Evolutionary conservation across 1,140 invertebrate genomes (phyloP).

Genomic region (honey bee (Apis mellifera)): Amel_HAv3.1 CM009944.2:2342001-2342500

Average conservation of each 20-base stretch:
- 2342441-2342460: conserved; percentile 22
- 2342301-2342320: neutral
- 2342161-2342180: conserved; percentile 22
- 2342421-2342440: neutral
- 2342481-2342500: neutral
- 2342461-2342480: neutral
- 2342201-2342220: too few species aligned
- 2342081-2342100: neutral
- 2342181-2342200: neutral
- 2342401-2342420: conserved; percentile 12
- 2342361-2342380: neutral
- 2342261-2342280: neutral
- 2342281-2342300: neutral
- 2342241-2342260: neutral
- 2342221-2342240: neutral
- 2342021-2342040: too few species aligned
- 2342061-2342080: neutral
- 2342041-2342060: neutral
- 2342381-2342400: neutral
- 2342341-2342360: neutral
- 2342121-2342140: neutral
- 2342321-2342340: neutral
- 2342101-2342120: conserved; percentile 1
- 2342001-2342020: too few species aligned
- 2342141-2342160: neutral